These are phyloP conservation scores for Microcebus ravelobensis DNA, from an alignment of 2,113 vertebrate genomes.

Conservation along the genomic window DNA sequence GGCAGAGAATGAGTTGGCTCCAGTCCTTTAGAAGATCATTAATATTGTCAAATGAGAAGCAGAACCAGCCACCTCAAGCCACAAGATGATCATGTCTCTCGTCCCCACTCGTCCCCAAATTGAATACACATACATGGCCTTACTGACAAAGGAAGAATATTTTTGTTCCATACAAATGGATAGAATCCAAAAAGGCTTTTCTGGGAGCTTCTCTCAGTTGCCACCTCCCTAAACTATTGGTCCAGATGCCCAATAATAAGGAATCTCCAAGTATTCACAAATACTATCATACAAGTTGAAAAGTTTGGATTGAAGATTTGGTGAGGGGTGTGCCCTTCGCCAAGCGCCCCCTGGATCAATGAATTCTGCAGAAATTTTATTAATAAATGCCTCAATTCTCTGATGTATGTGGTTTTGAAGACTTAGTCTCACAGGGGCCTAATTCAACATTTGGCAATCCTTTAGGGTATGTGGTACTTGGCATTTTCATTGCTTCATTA, in stretches of 20 bases:
- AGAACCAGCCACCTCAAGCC: not conserved
- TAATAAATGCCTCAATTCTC: not conserved
- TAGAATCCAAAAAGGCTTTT: not conserved
- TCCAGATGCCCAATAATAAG: not conserved
- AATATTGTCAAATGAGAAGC: not conserved
- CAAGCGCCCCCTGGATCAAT: not conserved
- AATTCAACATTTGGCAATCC: conserved; percentile 64
- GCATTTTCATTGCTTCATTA: conserved; percentile 74
- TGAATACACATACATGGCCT: not conserved
- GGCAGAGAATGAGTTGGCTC: not conserved
- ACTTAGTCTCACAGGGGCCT: not conserved
- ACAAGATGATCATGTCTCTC: not conserved
- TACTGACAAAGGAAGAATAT: not conserved
- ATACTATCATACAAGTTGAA: not conserved
- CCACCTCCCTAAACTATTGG: not conserved
- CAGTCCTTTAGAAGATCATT: not conserved
- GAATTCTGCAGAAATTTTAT: not conserved
- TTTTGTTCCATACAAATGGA: not conserved
- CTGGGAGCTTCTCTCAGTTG: not conserved
- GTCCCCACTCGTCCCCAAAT: not conserved
- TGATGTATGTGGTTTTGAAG: conserved; percentile 48
- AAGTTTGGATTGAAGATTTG: not conserved
- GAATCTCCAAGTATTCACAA: not conserved
- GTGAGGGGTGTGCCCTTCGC: not conserved
- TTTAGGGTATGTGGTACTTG: conserved; percentile 45